Evolutionary conservation across 2,888 invertebrate genomes (phyloP), one percentile per base, ranked within the genome.

Genomic region (Epistrophe grossulariae): DNA sequence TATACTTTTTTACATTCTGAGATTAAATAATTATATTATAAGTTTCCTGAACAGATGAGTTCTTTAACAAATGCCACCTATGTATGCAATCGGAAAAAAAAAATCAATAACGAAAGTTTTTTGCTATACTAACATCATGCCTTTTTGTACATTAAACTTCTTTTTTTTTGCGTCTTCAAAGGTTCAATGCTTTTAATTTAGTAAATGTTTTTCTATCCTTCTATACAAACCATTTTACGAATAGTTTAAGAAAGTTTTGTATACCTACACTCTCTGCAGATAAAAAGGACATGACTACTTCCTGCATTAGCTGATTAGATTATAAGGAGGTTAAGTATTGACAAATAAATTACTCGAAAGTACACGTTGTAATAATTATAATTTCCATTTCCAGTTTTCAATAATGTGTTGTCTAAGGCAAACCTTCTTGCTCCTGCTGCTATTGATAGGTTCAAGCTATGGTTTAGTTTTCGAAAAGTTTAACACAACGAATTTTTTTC

Each of bases 101-200:
- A 45, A 52, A 52, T 52, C 50, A 19, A 50, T 50, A 52, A 8
- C 28, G 2, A 15, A 52, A 52, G 0, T 52, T 52, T 15, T n/a
- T n/a, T n/a, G n/a, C 5, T 52, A 0, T 52, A 2, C 11, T 52
- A 24, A 19, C 11, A 24, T 17, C 9, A 52, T 28, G 8, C 52
- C 52, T 52, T 52, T 52, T 19, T 7, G 8, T 7, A 52, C 10
- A 50, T 50, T 50, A 11, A 50, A 52, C 52, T 52, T 52, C 15
- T 1, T 24, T 11, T 15, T 24, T 50, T 4, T 19, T 50, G 3
- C 19, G 11, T 24, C 52, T 28, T 52, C 24, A 52, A 52, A 31
- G 55, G 55, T 55, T 55, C n/a, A 55, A 55, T 55, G 55, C 0
- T 55, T 55, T 55, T 55, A 55, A 55, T 55, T 55, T 55, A 31